Percentiles rank a stretch among this genome's conserved stretches.
phyloP scores from a whole-genome alignment of 2,797 vertebrate species.

The Chaetophractus vellerosus region DNA sequence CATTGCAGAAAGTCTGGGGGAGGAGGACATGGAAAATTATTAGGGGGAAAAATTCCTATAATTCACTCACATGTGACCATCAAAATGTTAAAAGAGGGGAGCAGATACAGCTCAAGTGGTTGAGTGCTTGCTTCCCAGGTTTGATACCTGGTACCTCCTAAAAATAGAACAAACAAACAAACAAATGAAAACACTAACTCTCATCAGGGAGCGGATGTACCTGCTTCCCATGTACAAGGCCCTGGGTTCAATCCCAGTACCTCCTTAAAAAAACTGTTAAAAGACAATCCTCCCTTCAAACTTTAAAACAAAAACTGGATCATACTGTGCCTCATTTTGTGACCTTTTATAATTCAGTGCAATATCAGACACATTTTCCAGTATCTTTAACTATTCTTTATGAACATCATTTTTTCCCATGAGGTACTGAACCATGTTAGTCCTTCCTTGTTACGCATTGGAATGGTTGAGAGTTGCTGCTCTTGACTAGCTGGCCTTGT shows the following conservation, averaged over 20 bases:
- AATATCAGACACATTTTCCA: background rate
- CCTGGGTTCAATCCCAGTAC: no score
- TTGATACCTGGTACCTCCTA: no score
- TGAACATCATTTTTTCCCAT: background rate
- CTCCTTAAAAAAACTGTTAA: background rate
- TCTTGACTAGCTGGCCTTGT: background rate
- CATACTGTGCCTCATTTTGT: background rate
- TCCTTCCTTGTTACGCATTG: background rate
- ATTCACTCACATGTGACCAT: background rate
- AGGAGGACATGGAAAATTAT: background rate
- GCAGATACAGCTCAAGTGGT: no score
- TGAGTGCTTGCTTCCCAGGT: no score
- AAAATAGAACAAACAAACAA: no score
- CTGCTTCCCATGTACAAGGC: no score
- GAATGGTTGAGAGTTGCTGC: background rate
- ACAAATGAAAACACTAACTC: no score
- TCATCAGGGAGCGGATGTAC: no score
- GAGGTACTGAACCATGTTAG: background rate
- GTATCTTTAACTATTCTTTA: background rate
- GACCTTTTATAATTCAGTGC: background rate
- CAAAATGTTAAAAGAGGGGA: background rate
- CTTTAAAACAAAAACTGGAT: background rate
- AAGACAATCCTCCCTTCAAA: background rate
- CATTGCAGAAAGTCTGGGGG: background rate
- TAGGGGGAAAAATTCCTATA: background rate